Evolutionary conservation across 2,113 vertebrate species (phyloP), one percentile per base, ranked within the genome.

Genomic region (Leiothrix lutea): DNA sequence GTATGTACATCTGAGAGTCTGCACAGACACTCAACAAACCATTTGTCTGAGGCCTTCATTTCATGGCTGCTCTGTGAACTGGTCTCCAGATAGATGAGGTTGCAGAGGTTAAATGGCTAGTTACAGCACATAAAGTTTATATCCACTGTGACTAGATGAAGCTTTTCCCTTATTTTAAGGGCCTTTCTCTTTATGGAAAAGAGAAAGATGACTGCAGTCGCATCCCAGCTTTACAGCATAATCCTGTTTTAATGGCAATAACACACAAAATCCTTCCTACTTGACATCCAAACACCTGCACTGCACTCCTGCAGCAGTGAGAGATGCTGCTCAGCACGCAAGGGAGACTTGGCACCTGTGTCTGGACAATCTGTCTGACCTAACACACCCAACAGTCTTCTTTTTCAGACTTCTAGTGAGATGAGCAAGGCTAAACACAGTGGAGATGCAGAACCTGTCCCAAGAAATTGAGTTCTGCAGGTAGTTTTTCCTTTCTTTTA

Each of bases 91-190:
- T 9, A 92, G 88, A 85, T 69, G 58, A 71, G 84, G 87, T 26
- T 92, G 81, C 77, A 93, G 77, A 87, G 95, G 94, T 96, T 95
- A 97, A 92, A 94, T 9, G 89, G 79, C 78, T 78, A 67, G 94
- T 92, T 95, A 89, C 91, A 95, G 89, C 44, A 94, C 85, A 95
- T 96, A 94, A 96, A 97, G n/a, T 93, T 96, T 94, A 92, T 71
- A 90, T 54, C 65, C 85, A 78, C 44, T 85, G 38, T 91, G 87
- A 87, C 90, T 45, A 83, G 58, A 88, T 50, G 54, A 93, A 93
- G 67, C 21, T 96, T 94, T 80, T 40, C 57, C 25, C 23, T 72
- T 66, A 38, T 51, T 96, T 93, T 62, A 93, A 90, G 45, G 35
- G 74, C 44, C 26, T 36, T 72, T 90, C 60, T 62, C 36, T 80